Conservation (phyloP, 2,888 invertebrate species). For the Ellobium chinense region DNA sequence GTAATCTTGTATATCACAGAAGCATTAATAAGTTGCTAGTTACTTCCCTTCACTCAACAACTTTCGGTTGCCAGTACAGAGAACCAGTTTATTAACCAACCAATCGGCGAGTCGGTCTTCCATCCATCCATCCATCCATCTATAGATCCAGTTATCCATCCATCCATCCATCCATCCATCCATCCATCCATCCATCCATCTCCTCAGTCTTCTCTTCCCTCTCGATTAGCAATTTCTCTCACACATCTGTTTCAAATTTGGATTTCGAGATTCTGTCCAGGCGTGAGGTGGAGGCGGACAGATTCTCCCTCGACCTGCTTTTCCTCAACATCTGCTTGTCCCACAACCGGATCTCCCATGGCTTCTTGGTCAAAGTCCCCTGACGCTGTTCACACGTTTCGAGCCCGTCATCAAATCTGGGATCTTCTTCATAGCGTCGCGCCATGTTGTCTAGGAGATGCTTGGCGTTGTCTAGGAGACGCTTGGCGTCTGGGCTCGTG, state of each 20-base stretch:
- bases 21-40: neutral
- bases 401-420: neutral
- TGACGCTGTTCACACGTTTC: neutral
- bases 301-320: slow-evolving; percentile 21
- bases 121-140: neutral
- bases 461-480: neutral
- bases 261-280: neutral
- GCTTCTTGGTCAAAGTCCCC: slow-evolving; percentile 12
- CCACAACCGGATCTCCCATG: slow-evolving; percentile 31
- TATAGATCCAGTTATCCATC: neutral
- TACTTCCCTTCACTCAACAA: too few relatives aligned
- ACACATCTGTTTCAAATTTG: neutral
- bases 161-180: neutral
- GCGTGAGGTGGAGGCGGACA: neutral
- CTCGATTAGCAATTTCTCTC: neutral
- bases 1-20: neutral
- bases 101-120: neutral
- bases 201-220: neutral
- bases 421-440: neutral
- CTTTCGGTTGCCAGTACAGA: too few relatives aligned
- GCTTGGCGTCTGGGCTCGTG: slow-evolving; percentile 13
- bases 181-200: neutral
- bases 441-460: too few relatives aligned
- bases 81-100: too few relatives aligned
- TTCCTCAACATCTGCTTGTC: slow-evolving; percentile 3